phyloP scores from a whole-genome alignment of 2,888 invertebrate species.

The Lycia hirtaria region DNA sequence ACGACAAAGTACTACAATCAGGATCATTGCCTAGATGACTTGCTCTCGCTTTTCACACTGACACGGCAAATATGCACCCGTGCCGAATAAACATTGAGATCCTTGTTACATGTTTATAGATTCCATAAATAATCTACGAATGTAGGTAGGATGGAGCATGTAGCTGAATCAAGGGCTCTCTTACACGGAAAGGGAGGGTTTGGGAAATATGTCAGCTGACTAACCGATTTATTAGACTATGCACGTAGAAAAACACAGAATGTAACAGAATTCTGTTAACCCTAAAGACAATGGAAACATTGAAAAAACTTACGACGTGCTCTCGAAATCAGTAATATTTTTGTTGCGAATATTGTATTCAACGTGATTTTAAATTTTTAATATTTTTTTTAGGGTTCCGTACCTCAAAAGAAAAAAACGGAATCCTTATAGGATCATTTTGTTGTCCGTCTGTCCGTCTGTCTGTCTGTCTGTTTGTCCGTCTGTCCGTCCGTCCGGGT shows the following conservation, averaged over 20 bases:
- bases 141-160: background rate
- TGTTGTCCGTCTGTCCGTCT: too few relatives aligned
- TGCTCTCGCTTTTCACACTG: constrained; percentile 8
- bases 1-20: constrained; percentile 1
- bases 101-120: constrained; percentile 3
- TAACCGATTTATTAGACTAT: constrained; percentile 1
- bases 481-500: too few relatives aligned
- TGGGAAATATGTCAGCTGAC: constrained; percentile 2
- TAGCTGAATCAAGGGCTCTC: background rate
- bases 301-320: too few relatives aligned
- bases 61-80: constrained; percentile 19
- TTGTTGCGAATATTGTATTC: too few relatives aligned
- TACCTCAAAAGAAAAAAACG: too few relatives aligned
- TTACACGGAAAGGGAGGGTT: constrained; percentile 12
- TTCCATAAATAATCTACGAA: background rate
- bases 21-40: background rate
- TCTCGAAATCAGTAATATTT: too few relatives aligned
- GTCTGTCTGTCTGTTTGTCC: too few relatives aligned
- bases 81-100: constrained; percentile 6
- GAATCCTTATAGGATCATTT: too few relatives aligned
- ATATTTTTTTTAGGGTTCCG: too few relatives aligned
- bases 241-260: background rate
- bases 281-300: background rate
- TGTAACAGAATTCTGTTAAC: too few relatives aligned
- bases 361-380: too few relatives aligned